phyloP scores from a whole-genome alignment of 2,888 invertebrate species.

The Agrochola lota region DNA sequence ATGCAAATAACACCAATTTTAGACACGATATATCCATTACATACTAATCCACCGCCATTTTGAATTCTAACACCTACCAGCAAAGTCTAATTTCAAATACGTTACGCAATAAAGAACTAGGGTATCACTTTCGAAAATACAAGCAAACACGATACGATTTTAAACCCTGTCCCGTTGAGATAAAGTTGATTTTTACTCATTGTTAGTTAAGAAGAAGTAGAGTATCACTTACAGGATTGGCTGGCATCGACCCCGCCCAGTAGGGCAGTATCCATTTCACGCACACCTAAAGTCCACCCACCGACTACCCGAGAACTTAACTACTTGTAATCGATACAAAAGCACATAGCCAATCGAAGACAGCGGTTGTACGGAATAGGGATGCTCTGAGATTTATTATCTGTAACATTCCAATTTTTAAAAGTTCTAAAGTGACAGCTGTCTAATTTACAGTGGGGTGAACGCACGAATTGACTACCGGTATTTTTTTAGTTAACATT shows the following conservation, averaged over 20 bases:
- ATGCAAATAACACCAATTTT: conserved; percentile 75
- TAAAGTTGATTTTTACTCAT: conserved; percentile 69
- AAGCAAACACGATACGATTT: conserved; percentile 53
- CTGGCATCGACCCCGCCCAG: conserved; percentile 86
- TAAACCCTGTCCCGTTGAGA: conserved; percentile 43
- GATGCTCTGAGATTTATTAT: conserved; percentile 60
- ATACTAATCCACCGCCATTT: conserved; percentile 62
- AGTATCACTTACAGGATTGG: conserved; percentile 90
- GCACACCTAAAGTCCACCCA: conserved; percentile 86
- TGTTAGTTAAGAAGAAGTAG: conserved; percentile 81
- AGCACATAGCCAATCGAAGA: conserved; percentile 74
- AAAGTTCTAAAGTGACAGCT: conserved; percentile 47
- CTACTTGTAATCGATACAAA: conserved; percentile 75
- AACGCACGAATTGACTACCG: conserved; percentile 20
- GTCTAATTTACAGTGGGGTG: conserved; percentile 40
- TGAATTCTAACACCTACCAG: conserved; percentile 51
- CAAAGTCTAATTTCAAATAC: conserved; percentile 69
- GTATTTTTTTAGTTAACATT: not conserved
- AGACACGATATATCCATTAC: conserved; percentile 85
- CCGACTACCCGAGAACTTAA: conserved; percentile 72
- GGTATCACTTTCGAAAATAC: conserved; percentile 86
- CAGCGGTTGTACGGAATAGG: conserved; percentile 47
- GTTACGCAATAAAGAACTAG: conserved; percentile 78
- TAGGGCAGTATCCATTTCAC: conserved; percentile 86
- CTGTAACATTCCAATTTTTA: conserved; percentile 49